Conservation (phyloP, 2,888 invertebrate genomes). For the Ganaspis brasiliensis region DNA sequence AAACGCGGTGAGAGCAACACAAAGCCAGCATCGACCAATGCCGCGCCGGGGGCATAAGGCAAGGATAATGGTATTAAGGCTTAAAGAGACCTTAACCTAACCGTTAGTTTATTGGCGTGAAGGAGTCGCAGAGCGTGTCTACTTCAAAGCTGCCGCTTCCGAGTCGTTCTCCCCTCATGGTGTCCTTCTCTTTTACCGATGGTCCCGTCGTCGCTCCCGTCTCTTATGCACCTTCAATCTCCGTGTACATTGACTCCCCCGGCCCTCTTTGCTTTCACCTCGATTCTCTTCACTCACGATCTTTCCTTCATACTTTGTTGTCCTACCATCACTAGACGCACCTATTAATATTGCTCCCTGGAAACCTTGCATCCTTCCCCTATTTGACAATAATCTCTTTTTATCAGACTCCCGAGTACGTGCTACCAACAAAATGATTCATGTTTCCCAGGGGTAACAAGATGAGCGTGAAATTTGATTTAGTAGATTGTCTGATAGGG, state of each 20-base stretch:
- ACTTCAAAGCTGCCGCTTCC: conserved; percentile 77
- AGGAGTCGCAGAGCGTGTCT: conserved; percentile 78
- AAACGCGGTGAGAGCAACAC: conserved; percentile 42
- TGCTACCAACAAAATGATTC: conserved; percentile 1
- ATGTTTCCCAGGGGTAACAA: conserved; percentile 2
- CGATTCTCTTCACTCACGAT: conserved; percentile 12
- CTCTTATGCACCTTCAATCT: not conserved
- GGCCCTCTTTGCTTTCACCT: conserved; percentile 22
- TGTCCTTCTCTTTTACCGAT: conserved; percentile 46
- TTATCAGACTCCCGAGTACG: not conserved
- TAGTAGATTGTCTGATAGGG: not conserved
- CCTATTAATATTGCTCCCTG: conserved; percentile 23
- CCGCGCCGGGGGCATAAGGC: conserved; percentile 62
- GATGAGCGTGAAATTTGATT: conserved; percentile 5
- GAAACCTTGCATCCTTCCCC: conserved; percentile 14
- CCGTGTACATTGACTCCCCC: conserved; percentile 10
- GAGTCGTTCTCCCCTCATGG: conserved; percentile 67
- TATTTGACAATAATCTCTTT: conserved; percentile 26
- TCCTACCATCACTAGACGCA: conserved; percentile 28
- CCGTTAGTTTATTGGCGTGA: conserved; percentile 79
- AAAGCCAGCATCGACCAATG: conserved; percentile 47
- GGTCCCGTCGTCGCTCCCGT: conserved; percentile 55
- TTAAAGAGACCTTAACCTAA: conserved; percentile 78
- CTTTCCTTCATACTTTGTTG: conserved; percentile 33
- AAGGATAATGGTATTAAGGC: conserved; percentile 77